phyloP scores from a whole-genome alignment of 2,797 vertebrate genomes.

The Lepus oiostolus region DNA sequence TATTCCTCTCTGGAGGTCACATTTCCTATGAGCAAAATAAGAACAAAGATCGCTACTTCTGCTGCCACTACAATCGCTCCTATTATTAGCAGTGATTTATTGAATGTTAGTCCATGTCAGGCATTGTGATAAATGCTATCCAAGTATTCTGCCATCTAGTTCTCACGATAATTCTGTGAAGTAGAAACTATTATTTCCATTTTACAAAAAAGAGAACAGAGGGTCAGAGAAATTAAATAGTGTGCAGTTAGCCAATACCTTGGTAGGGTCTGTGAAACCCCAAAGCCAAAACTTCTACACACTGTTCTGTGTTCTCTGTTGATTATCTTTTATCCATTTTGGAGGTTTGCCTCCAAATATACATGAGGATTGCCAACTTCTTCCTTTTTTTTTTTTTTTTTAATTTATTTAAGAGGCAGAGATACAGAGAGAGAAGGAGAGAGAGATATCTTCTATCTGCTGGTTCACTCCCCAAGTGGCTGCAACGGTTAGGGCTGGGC shows the following conservation, averaged over 20 bases:
- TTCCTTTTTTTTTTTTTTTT: too few relatives aligned
- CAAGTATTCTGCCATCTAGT: background rate
- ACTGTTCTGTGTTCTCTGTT: background rate
- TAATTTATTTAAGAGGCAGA: too few relatives aligned
- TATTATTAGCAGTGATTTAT: background rate
- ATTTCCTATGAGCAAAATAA: conserved; percentile 23
- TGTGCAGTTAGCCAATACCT: background rate
- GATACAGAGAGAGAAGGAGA: too few relatives aligned
- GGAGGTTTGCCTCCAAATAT: background rate
- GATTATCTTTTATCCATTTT: background rate
- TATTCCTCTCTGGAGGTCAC: background rate
- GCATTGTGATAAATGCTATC: background rate
- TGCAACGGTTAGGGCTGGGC: too few relatives aligned
- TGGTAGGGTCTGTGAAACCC: background rate
- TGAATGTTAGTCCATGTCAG: background rate
- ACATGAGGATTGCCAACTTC: background rate
- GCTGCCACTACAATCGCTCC: background rate
- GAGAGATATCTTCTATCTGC: too few relatives aligned
- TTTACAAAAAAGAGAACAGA: background rate
- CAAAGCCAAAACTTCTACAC: background rate
- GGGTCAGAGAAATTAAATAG: background rate
- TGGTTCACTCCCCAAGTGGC: too few relatives aligned
- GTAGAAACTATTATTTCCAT: background rate
- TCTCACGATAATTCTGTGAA: background rate
- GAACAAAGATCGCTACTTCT: background rate